Base-by-base conservation (phyloP, 23 tunicate genomes). In the Diplosoma virens region DNA sequence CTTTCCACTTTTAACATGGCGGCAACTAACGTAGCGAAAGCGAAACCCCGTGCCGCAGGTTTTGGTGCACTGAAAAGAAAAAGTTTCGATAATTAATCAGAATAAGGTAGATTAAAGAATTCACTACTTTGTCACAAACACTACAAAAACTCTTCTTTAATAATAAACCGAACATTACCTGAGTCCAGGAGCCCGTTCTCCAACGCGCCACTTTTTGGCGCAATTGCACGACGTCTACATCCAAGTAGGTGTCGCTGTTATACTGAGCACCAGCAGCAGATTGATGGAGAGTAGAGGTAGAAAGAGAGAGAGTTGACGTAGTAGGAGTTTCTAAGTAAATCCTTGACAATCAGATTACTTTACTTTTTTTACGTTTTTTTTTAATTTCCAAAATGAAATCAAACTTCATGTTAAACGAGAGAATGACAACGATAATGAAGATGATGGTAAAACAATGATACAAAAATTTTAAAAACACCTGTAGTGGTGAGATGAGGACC, bases 151-250 rank as follows among this genome's bases (percentile, higher is more conserved):
- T 46, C 16, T 11, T 16, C 16, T 46, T 46, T 11, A 11, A 46
- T 11, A 11, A 46, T 11, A 46, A 46, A 16, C 11, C 11, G 52
- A 46, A 11, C 16, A 11, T 48, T 52, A 90, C 97, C 41, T 47
- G 79, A 1, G 97, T 84, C 97, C 97, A 90, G 7, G 84, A 66
- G 47, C 97, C 97, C 1, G 97, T 90, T 25, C 90, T 79, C 97
- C 97, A 90, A 11, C 27, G 74, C 37, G 87, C 81, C 71, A 34
- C 34, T 25, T 58, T 20, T 26, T 37, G 87, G 66, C 71, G 71
- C 4, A 67, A 5, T 66, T 72, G 71, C 3, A 81, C 61, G 28
- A 71, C 72, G 36, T 22, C 11, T 9, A 59, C 72, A 28, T 65
- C 86, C 1, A 52, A 52, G 16, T 59, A 30, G 24, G 17, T 17